Evolutionary conservation across 2,888 invertebrate genomes (phyloP).

Genomic region (Achlya flavicornis): DNA sequence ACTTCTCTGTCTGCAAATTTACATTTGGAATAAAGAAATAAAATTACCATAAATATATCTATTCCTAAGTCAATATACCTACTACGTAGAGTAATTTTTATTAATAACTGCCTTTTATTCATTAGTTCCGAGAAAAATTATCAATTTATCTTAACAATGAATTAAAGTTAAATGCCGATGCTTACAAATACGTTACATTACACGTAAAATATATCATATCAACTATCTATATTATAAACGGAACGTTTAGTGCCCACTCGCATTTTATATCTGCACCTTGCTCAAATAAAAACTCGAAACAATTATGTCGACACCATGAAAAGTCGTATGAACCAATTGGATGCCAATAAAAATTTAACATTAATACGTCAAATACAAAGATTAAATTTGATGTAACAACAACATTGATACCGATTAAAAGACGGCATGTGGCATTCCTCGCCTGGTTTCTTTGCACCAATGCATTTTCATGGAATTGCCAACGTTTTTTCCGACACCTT

Average conservation of each 20-base stretch:
- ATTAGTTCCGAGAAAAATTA: background rate
- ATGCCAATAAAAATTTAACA: constrained; percentile 66
- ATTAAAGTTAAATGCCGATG: background rate
- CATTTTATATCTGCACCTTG: constrained; percentile 80
- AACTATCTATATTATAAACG: constrained; percentile 53
- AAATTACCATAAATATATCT: no score
- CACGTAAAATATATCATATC: constrained; percentile 35
- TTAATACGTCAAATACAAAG: constrained; percentile 63
- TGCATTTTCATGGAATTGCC: constrained; percentile 82
- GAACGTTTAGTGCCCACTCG: constrained; percentile 54
- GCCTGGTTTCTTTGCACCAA: constrained; percentile 74
- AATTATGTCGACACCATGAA: constrained; percentile 68
- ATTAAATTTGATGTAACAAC: constrained; percentile 64
- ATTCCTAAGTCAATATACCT: no score
- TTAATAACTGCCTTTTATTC: no score
- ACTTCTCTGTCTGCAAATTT: no score
- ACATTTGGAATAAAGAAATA: no score
- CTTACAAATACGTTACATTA: constrained; percentile 35
- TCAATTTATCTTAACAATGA: constrained; percentile 1
- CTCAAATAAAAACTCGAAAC: constrained; percentile 78
- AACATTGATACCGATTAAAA: constrained; percentile 62
- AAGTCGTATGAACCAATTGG: constrained; percentile 67
- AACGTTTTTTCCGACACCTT: constrained; percentile 81
- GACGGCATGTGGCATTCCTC: constrained; percentile 72
- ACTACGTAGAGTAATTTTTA: no score